Conservation (phyloP, 2,797 vertebrate genomes). For the Macroramphosus scolopax region DNA sequence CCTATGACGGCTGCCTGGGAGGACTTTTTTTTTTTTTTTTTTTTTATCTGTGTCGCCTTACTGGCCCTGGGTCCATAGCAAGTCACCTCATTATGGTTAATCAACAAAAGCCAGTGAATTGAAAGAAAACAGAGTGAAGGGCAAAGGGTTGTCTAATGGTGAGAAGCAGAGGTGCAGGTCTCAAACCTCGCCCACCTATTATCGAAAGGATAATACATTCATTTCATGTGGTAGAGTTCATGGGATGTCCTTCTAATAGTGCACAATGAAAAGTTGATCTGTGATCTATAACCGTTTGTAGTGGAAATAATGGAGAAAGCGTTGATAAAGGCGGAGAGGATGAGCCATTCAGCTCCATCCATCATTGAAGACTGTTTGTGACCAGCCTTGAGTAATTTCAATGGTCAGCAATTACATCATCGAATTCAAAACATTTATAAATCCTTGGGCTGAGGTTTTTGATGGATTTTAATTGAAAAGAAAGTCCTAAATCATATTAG, state of each 20-base stretch:
- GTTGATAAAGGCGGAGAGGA: too few species aligned
- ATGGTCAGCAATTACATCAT: slow-evolving; percentile 63
- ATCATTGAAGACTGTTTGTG: slow-evolving; percentile 47
- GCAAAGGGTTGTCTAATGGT: slow-evolving; percentile 52
- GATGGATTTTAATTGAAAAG: slow-evolving; percentile 54
- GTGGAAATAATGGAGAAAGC: slow-evolving; percentile 23
- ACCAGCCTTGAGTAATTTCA: slow-evolving; percentile 51
- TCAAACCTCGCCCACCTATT: slow-evolving; percentile 48
- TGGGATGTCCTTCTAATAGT: slow-evolving; percentile 24
- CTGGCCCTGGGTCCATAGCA: slow-evolving; percentile 54
- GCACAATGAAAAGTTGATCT: slow-evolving; percentile 15
- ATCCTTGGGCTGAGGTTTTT: slow-evolving; percentile 49
- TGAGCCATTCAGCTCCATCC: too few species aligned
- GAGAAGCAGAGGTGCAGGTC: slow-evolving; percentile 49
- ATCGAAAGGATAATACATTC: slow-evolving; percentile 51
- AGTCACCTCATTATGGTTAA: slow-evolving; percentile 75
- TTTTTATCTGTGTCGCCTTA: slow-evolving; percentile 59
- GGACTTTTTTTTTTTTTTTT: too few species aligned
- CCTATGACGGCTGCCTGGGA: slow-evolving; percentile 62
- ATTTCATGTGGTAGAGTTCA: slow-evolving; percentile 41
- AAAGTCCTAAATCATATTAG: slow-evolving; percentile 58
- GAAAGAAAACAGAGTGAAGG: slow-evolving; percentile 66
- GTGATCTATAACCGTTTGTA: slow-evolving; percentile 43
- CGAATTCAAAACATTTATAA: slow-evolving; percentile 57
- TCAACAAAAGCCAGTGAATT: slow-evolving; percentile 73